Evolutionary conservation across 92 coral and sea anemone species (phyloP), one percentile per base, ranked within the genome.

Genomic region (Heteractis magnifica): DNA sequence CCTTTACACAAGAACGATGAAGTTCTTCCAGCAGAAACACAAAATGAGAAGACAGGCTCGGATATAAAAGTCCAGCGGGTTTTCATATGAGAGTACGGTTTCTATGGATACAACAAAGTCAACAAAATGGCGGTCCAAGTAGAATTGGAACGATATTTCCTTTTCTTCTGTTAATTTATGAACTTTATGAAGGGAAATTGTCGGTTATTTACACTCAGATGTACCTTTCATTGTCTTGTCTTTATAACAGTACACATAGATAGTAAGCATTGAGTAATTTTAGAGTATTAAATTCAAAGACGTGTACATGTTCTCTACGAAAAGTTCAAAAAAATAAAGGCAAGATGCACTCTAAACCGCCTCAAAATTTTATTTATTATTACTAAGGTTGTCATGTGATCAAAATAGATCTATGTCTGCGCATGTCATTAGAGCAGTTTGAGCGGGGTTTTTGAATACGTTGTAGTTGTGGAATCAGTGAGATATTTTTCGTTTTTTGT

Each of bases 361-460:
- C n/a, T 52, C 1, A 77, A 52, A 8, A 0, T 52, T 52, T 77
- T 77, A 52, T 77, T 77, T 26, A 18, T 11, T 21, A 49, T 26
- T 10, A 53, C 70, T 21, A 8, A 19, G 15, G 6, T 21, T 53
- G 52, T 52, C 81, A 76, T 50, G 79, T 76, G 79, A 76, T 76
- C 58, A 76, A 76, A 26, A 76, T 20, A 48, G 41, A 77, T 0
- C 68, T 77, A 9, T 77, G 52, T 55, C 68, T 80, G 83, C 84
- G 65, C 84, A 81, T 15, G 77, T 81, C 84, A 49, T 62, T 0
- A 49, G 83, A 50, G 64, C 21, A 81, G 65, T 81, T 81, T 81
- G 48, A 55, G 84, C 84, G 84, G 77, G 84, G n/a, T 81, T 81
- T 81, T 81, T 72, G 71, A 81, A 81, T 15, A 81, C 53, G n/a